Percentiles rank a stretch among this genome's conserved stretches.
phyloP scores from a whole-genome alignment of 2,797 vertebrate genomes.

The Pampus argenteus region DNA sequence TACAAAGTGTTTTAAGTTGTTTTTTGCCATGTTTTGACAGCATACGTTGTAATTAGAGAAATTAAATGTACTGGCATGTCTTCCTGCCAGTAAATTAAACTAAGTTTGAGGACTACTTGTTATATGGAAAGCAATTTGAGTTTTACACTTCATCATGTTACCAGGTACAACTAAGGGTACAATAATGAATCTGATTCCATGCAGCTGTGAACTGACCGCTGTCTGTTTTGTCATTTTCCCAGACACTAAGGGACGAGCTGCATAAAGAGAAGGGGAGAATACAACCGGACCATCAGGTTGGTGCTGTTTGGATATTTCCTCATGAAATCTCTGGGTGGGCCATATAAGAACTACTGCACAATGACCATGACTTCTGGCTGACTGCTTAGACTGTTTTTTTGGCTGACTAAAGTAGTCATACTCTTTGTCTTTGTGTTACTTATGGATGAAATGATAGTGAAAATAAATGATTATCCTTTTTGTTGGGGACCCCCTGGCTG shows the following conservation, averaged over 20 bases:
- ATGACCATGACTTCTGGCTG: neutral
- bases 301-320: constrained; percentile 39
- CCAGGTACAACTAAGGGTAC: neutral
- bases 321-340: neutral
- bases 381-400: neutral
- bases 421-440: too few relatives aligned
- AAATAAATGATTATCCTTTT: too few relatives aligned
- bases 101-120: neutral
- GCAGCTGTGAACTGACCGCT: constrained; percentile 7
- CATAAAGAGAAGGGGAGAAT: constrained; percentile 78
- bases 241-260: constrained; percentile 81
- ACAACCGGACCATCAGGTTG: constrained; percentile 87
- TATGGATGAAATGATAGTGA: too few relatives aligned
- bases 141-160: neutral
- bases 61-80: neutral
- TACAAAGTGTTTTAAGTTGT: neutral
- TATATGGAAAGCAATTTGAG: constrained; percentile 8
- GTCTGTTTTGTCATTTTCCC: constrained; percentile 37
- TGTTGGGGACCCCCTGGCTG: too few relatives aligned
- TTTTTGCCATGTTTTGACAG: constrained; percentile 2
- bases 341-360: neutral
- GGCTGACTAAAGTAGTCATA: too few relatives aligned
- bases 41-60: neutral
- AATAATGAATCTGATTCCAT: neutral
- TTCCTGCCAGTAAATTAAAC: neutral